Evolutionary conservation across 2,888 invertebrate species (phyloP).

Genomic region (Ethmia dodecea): DNA sequence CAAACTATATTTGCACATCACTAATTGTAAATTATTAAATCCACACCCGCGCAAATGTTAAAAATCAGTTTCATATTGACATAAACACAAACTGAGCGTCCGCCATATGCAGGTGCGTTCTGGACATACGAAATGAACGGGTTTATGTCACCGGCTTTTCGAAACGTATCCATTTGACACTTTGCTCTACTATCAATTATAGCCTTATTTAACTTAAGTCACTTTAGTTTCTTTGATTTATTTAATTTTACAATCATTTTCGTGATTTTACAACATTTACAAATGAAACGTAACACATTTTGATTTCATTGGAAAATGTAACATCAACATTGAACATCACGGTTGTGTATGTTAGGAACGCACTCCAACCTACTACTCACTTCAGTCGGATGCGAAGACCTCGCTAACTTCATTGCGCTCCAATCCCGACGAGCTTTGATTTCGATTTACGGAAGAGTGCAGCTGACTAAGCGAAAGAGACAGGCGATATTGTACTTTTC

Average conservation of each 20-base stretch:
- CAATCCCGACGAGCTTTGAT: conserved; percentile 75
- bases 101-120: conserved; percentile 76
- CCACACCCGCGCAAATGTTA: conserved; percentile 74
- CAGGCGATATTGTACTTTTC: conserved; percentile 48
- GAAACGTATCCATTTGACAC: too few relatives aligned
- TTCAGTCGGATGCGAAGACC: conserved; percentile 41
- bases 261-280: too few relatives aligned
- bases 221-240: too few relatives aligned
- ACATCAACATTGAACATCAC: too few relatives aligned
- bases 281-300: too few relatives aligned
- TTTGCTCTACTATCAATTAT: too few relatives aligned
- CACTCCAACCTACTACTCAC: conserved; percentile 34
- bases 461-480: conserved; percentile 53
- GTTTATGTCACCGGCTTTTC: too few relatives aligned
- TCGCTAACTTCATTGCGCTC: conserved; percentile 56
- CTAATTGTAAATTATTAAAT: conserved; percentile 56
- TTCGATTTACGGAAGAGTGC: conserved; percentile 76
- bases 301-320: too few relatives aligned
- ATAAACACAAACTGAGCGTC: conserved; percentile 77
- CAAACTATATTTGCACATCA: conserved; percentile 64
- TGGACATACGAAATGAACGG: too few relatives aligned
- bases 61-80: conserved; percentile 74
- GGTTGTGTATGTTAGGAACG: conserved; percentile 49
- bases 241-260: too few relatives aligned
- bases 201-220: too few relatives aligned